Evolutionary conservation across 2,888 invertebrate genomes (phyloP).

Genomic region (Drosophila atripex): DNA sequence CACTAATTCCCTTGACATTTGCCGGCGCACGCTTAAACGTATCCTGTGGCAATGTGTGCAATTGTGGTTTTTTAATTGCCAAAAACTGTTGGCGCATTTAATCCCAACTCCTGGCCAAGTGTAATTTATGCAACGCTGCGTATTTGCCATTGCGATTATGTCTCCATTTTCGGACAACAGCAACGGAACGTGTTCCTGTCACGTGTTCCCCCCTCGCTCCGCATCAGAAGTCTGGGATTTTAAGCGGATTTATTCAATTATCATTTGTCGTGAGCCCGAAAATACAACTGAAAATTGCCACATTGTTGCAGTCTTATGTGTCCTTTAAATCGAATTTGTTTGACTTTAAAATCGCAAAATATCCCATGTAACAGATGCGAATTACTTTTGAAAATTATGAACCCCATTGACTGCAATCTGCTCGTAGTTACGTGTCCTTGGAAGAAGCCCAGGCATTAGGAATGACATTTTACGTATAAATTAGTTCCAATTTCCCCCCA

Average conservation of each 20-base stretch:
- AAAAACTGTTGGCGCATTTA: constrained; percentile 34
- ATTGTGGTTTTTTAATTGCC: constrained; percentile 59
- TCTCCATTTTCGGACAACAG: constrained; percentile 50
- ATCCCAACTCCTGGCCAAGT: constrained; percentile 33
- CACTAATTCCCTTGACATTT: constrained; percentile 57
- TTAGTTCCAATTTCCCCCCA: neutral
- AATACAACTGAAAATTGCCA: constrained; percentile 42
- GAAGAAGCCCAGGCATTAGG: constrained; percentile 13
- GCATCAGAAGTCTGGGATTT: constrained; percentile 51
- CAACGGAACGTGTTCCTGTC: constrained; percentile 53
- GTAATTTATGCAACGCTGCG: constrained; percentile 59
- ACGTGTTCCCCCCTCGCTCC: constrained; percentile 46
- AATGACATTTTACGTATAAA: constrained; percentile 1
- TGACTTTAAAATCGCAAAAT: constrained; percentile 40
- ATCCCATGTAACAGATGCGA: constrained; percentile 36
- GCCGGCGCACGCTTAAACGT: constrained; percentile 48
- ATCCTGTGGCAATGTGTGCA: constrained; percentile 57
- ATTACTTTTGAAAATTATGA: constrained; percentile 17
- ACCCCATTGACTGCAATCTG: constrained; percentile 1
- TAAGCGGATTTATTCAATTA: constrained; percentile 82
- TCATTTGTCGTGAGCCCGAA: constrained; percentile 64
- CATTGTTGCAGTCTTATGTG: constrained; percentile 40
- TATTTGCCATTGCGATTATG: constrained; percentile 66
- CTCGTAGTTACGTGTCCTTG: constrained; percentile 16
- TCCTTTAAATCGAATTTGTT: constrained; percentile 50